Evolutionary conservation across 2,797 vertebrate genomes (phyloP), one percentile per base, ranked within the genome.

Genomic region (Austrolebias charrua): DNA sequence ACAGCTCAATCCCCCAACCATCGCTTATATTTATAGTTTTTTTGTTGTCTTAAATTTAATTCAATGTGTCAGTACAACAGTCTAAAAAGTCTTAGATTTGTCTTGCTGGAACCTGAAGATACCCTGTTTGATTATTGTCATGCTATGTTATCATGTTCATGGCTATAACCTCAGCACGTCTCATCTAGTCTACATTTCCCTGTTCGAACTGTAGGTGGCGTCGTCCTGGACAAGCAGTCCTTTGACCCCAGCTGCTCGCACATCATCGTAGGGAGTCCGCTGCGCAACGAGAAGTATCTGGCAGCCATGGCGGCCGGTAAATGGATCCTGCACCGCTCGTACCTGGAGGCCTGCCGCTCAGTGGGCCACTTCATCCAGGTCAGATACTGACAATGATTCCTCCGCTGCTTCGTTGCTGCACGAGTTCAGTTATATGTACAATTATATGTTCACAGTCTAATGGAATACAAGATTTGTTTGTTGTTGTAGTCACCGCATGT

Each of bases 281-380:
- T 99, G 75, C 93, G 97, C 2, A 99, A 98, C 13, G 98, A 99
- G 73, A 99, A 99, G 66, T 99, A 97, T 80, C 78, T 99, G 78
- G 98, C 96, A 6, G 96, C 96, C 0, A 95, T 99, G 95, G 98
- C 98, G 10, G 95, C 97, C 0, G 98, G 98, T 0, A 99, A 99
- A 74, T 99, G 97, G 97, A 95, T 98, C 69, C 94, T 99, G 44
- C 97, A 99, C 73, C 94, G 96, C 58, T 98, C 97, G 9, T 99
- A 99, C 82, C 87, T 99, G 68, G 97, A 99, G 77, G 95, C 96
- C 0, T 98, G 96, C 31, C 93, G 96, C 63, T 82, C 90, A 11
- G 92, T 94, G 18, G 93, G 86, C 0, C 82, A 58, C 76, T 99
- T 98, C 61, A 81, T 99, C 67, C 91, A 93, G 94, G 98, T 95